These are phyloP conservation scores for Rhizoglyphus robini DNA, from an alignment of 1,140 invertebrate genomes.

Conservation along the genomic window DNA sequence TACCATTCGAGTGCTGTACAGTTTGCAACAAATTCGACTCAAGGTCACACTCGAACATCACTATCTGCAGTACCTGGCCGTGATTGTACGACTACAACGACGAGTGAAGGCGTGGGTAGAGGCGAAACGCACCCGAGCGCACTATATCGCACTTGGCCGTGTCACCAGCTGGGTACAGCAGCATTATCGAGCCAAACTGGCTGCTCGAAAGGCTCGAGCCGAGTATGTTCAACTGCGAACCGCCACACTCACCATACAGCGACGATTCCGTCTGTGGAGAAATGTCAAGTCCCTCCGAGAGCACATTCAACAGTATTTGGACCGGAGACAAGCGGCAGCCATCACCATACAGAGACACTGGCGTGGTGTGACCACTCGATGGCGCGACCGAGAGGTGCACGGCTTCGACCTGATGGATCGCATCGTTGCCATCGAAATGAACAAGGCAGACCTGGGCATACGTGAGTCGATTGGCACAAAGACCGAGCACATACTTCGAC, in stretches of 20 bases:
- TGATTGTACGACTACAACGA: slow-evolving; percentile 1
- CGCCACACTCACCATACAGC: not conserved
- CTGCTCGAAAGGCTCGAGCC: not conserved
- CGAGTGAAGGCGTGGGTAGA: not conserved
- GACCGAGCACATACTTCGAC: not conserved
- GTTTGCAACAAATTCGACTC: not conserved
- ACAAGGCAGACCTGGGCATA: not conserved
- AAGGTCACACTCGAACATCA: not conserved
- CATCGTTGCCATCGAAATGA: not conserved
- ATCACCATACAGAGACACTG: not conserved
- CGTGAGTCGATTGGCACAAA: not conserved
- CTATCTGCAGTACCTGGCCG: not conserved
- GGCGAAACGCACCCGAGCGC: not conserved
- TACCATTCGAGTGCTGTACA: not conserved
- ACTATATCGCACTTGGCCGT: not conserved
- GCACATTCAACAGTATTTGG: not conserved
- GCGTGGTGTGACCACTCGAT: not conserved
- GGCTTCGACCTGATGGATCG: not conserved
- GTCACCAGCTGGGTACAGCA: not conserved
- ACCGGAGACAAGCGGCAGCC: not conserved
- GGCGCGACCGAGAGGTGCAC: not conserved
- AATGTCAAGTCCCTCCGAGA: not conserved
- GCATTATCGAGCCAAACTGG: not conserved
- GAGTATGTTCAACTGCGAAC: not conserved
- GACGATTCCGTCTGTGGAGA: not conserved